Percentiles rank a stretch among this genome's conserved stretches.
Evolutionary conservation across 2,888 invertebrate genomes (phyloP).

Genomic region (Cryptus viduatorius): DNA sequence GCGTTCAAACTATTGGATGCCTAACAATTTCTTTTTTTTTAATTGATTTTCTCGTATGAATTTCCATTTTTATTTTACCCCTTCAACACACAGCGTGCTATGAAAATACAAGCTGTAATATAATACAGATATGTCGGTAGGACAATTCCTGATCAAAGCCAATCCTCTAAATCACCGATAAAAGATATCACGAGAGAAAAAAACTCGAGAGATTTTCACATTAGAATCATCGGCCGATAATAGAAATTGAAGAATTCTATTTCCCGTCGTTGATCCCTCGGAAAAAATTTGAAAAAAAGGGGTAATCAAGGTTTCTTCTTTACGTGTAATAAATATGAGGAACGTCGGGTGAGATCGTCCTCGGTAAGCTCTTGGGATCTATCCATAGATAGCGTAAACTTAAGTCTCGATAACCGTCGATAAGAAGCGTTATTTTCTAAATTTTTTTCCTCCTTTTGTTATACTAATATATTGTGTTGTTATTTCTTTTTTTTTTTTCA

Average conservation of each 20-base stretch:
- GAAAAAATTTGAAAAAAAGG: neutral
- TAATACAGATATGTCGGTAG: constrained; percentile 46
- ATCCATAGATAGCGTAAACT: constrained; percentile 39
- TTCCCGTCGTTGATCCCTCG: neutral
- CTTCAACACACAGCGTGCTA: constrained; percentile 24
- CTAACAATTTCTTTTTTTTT: neutral
- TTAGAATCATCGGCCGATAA: neutral
- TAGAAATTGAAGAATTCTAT: constrained; percentile 3
- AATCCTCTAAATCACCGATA: neutral
- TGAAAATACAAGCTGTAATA: constrained; percentile 52
- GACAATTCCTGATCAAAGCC: constrained; percentile 21
- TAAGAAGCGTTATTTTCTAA: constrained; percentile 29
- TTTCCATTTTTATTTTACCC: constrained; percentile 6
- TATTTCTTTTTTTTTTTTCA: neutral
- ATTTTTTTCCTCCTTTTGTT: neutral
- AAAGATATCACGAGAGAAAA: constrained; percentile 32
- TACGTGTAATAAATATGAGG: constrained; percentile 36
- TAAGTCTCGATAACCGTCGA: constrained; percentile 26
- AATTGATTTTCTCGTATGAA: neutral
- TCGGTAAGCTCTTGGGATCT: constrained; percentile 52
- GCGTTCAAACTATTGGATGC: neutral
- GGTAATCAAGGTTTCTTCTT: neutral
- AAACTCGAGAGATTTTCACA: neutral
- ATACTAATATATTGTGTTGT: neutral
- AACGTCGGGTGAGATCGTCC: constrained; percentile 62